Evolutionary conservation across 1,140 invertebrate genomes (phyloP), one percentile per base, ranked within the genome.

Genomic region (Hycleus cichorii): DNA sequence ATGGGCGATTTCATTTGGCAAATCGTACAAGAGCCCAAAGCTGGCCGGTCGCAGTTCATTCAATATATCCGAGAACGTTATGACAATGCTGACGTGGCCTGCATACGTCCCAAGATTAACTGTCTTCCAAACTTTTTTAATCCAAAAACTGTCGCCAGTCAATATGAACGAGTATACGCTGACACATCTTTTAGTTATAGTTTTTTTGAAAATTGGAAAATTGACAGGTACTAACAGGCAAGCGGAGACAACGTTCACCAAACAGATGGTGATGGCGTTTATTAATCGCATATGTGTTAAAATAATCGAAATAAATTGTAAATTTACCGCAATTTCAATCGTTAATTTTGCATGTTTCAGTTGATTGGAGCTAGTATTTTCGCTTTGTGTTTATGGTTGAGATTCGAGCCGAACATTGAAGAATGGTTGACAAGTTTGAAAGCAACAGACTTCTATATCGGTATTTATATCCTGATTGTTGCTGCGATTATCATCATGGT

Each of bases 371-470:
- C 83, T 0, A 77, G 83, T 1, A 79, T 92, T 59, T 89, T 93
- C 60, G 86, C 84, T 0, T 72, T 93, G 6, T 85, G 86, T 38
- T 75, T 93, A 12, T 93, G 89, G 87, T 77, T 93, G 62, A 80
- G 87, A 49, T 78, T 90, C 12, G 90, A 93, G 62, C 81, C 84
- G 3, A 84, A 84, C 1, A 86, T 92, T 63, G 85, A 87, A 66
- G 84, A 91, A 60, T 92, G 88, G 86, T 81, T 93, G 26, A 76
- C 78, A 3, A 84, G 86, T 55, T 71, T 93, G 18, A 78, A 88
- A 45, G 82, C 91, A 40, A 74, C 83, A 49, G 77, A 85, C 45
- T 90, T 88, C 72, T 92, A 91, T 76, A 87, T 85, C 45, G 90
- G 90, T 4, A 77, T 90, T 53, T 92, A 92, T 64, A 80, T 93